Percentiles rank a stretch among this genome's conserved stretches.
These are phyloP conservation scores for Aix galericulata DNA, from an alignment of 2,113 vertebrate species.

Conservation along the genomic window DNA sequence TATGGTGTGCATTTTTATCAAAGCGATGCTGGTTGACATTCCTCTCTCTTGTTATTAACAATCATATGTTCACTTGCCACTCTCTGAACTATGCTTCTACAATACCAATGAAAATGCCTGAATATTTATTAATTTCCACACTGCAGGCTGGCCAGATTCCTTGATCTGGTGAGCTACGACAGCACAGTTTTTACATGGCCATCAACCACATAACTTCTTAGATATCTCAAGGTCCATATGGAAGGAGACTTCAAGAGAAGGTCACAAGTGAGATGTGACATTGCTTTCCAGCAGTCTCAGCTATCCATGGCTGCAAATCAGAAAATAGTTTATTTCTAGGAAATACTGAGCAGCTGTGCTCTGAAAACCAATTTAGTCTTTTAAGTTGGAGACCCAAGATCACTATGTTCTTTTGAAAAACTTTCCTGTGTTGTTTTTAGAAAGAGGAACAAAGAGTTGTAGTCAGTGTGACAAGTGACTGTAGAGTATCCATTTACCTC, in stretches of 20 bases:
- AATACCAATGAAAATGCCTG: background rate
- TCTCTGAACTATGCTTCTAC: background rate
- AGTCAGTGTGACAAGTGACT: background rate
- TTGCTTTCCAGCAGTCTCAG: background rate
- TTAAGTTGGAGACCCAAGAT: background rate
- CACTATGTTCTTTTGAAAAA: background rate
- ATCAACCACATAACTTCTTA: background rate
- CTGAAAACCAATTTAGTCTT: background rate
- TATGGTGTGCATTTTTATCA: background rate
- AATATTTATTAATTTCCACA: background rate
- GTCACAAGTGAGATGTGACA: background rate
- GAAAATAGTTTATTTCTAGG: background rate
- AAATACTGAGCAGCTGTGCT: background rate
- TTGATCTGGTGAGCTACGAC: background rate
- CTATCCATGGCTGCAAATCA: background rate
- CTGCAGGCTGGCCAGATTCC: background rate
- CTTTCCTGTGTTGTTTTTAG: background rate
- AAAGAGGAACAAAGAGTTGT: background rate
- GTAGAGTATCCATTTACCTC: background rate
- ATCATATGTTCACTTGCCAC: background rate
- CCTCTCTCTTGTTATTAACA: background rate
- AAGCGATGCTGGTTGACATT: background rate
- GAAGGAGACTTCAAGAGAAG: background rate
- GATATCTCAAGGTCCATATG: accelerated
- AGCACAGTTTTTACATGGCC: background rate